phyloP scores from a whole-genome alignment of 2,888 invertebrate species.

The Drosophila ustulata region DNA sequence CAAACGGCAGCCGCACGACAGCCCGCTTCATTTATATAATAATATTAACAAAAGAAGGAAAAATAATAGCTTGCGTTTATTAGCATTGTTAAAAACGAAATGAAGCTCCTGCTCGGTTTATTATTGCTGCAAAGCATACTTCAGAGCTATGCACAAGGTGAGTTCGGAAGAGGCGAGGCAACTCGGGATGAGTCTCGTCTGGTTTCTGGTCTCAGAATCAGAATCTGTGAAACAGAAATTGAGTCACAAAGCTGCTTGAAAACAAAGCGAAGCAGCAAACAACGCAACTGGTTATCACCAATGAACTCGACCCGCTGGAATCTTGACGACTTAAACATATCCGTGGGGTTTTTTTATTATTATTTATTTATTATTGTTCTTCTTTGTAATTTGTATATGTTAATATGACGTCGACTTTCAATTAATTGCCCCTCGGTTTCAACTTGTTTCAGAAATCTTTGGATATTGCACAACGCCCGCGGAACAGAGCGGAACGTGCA shows the following conservation, averaged over 20 bases:
- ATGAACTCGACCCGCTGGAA: slow-evolving; percentile 63
- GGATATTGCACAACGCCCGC: slow-evolving; percentile 75
- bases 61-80: not conserved
- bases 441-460: slow-evolving; percentile 56
- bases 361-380: not conserved
- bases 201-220: slow-evolving; percentile 3
- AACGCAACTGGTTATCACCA: slow-evolving; percentile 62
- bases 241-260: slow-evolving; percentile 23
- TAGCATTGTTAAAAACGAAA: slow-evolving; percentile 3
- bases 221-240: slow-evolving; percentile 15
- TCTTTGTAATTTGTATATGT: not conserved
- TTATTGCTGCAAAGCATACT: slow-evolving; percentile 30
- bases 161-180: slow-evolving; percentile 10
- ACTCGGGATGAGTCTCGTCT: slow-evolving; percentile 5
- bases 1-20: slow-evolving; percentile 15
- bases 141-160: slow-evolving; percentile 43
- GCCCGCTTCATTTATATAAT: slow-evolving; percentile 17
- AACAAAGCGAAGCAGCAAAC: slow-evolving; percentile 17
- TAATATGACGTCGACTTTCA: slow-evolving; percentile 12
- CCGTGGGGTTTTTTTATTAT: slow-evolving; percentile 23
- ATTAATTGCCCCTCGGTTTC: not conserved
- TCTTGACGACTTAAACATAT: slow-evolving; percentile 26
- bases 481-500: slow-evolving; percentile 67
- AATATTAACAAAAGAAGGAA: not conserved
- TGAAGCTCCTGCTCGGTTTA: slow-evolving; percentile 41